These are phyloP conservation scores for Phalera bucephala DNA, from an alignment of 2,888 invertebrate species.

Conservation along the genomic window DNA sequence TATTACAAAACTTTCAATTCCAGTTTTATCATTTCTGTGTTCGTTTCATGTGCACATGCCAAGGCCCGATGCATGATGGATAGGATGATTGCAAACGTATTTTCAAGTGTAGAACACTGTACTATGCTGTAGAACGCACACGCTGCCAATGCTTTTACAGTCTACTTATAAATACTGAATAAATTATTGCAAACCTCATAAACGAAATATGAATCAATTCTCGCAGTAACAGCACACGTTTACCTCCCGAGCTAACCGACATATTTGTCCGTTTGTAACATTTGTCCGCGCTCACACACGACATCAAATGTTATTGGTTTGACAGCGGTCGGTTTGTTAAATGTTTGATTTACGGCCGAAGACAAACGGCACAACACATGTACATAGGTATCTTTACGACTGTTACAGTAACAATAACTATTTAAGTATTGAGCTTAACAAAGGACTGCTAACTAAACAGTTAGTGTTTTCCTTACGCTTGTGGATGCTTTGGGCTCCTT, in stretches of 20 bases:
- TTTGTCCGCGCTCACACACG: conserved; percentile 40
- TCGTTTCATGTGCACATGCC: neutral
- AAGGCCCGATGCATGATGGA: no score
- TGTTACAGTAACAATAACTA: conserved; percentile 34
- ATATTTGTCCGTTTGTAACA: conserved; percentile 42
- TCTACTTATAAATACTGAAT: neutral
- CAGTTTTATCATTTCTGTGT: neutral
- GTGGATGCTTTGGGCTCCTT: no score
- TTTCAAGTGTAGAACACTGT: neutral
- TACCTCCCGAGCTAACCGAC: conserved; percentile 26
- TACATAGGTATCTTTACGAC: conserved; percentile 35
- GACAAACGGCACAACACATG: conserved; percentile 42
- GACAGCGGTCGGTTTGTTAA: conserved; percentile 59
- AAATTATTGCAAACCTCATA: neutral
- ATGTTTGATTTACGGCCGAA: conserved; percentile 63
- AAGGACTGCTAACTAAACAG: conserved; percentile 1
- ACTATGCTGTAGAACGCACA: neutral
- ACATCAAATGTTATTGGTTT: conserved; percentile 61
- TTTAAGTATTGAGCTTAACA: conserved; percentile 19
- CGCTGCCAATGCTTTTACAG: neutral
- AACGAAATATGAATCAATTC: conserved; percentile 19
- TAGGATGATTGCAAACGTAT: neutral
- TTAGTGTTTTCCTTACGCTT: neutral
- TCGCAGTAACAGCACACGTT: conserved; percentile 16
- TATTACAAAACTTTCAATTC: neutral